Evolutionary conservation across 2,888 invertebrate genomes (phyloP).

Genomic region (Heliothis peltigera): DNA sequence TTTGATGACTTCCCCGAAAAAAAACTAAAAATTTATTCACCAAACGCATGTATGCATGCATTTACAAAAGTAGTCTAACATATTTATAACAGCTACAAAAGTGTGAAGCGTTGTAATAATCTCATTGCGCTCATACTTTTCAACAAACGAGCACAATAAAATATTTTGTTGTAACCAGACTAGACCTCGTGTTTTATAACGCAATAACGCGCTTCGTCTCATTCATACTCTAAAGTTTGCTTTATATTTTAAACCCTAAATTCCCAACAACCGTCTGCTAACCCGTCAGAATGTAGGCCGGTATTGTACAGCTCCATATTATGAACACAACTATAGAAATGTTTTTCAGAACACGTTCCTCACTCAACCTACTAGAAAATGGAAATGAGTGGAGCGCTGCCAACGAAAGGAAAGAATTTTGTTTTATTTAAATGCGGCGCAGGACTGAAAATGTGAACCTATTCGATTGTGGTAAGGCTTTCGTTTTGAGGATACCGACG

Average conservation of each 20-base stretch:
- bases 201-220: not conserved
- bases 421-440: slow-evolving; percentile 52
- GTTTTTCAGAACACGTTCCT: slow-evolving; percentile 48
- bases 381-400: slow-evolving; percentile 45
- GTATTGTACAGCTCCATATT: slow-evolving; percentile 41
- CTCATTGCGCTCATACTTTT: not conserved
- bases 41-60: too few species aligned
- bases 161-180: not conserved
- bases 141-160: not conserved
- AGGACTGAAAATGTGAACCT: slow-evolving; percentile 27
- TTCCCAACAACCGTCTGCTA: slow-evolving; percentile 28
- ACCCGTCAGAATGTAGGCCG: slow-evolving; percentile 28
- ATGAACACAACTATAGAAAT: slow-evolving; percentile 47
- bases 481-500: slow-evolving; percentile 22
- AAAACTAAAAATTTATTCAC: too few species aligned
- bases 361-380: slow-evolving; percentile 48
- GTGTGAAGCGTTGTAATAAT: not conserved
- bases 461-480: slow-evolving; percentile 28
- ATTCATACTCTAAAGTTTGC: slow-evolving; percentile 26
- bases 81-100: not conserved
- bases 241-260: slow-evolving; percentile 38
- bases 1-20: too few species aligned
- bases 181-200: not conserved
- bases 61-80: too few species aligned
- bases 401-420: slow-evolving; percentile 45